Evolutionary conservation across 1,140 invertebrate species (phyloP).

Genomic region (Chironomus striatipennis): DNA sequence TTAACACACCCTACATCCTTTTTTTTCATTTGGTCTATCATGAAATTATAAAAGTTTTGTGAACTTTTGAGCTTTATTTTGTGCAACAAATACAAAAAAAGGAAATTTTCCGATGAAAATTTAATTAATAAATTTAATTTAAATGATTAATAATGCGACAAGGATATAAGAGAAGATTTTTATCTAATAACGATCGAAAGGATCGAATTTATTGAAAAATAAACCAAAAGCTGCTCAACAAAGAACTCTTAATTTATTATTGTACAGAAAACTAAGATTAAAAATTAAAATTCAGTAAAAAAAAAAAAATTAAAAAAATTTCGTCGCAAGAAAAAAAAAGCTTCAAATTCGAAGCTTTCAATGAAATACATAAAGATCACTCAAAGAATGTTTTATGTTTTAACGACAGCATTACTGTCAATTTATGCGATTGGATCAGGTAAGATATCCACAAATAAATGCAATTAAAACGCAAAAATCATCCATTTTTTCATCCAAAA

Average conservation of each 20-base stretch:
- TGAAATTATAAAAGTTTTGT: not conserved
- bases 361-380: not conserved
- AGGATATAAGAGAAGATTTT: slow-evolving; percentile 23
- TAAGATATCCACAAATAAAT: not conserved
- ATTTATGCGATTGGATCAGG: not conserved
- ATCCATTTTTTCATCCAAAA: not conserved
- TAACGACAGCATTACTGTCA: not conserved
- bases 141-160: slow-evolving; percentile 4
- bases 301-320: too few species aligned
- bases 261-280: not conserved
- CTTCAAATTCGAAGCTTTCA: not conserved
- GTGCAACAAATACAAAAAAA: not conserved
- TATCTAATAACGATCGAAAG: not conserved
- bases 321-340: too few species aligned
- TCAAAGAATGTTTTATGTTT: not conserved
- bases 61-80: not conserved
- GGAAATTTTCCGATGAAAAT: not conserved
- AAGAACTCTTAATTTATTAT: not conserved
- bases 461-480: not conserved
- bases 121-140: not conserved
- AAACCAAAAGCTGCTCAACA: not conserved
- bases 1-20: slow-evolving; percentile 19
- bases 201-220: not conserved
- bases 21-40: not conserved
- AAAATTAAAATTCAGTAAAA: not conserved